These are phyloP conservation scores for Lepisosteus osseus DNA, from an alignment of 2,113 vertebrate genomes.

Conservation along the genomic window DNA sequence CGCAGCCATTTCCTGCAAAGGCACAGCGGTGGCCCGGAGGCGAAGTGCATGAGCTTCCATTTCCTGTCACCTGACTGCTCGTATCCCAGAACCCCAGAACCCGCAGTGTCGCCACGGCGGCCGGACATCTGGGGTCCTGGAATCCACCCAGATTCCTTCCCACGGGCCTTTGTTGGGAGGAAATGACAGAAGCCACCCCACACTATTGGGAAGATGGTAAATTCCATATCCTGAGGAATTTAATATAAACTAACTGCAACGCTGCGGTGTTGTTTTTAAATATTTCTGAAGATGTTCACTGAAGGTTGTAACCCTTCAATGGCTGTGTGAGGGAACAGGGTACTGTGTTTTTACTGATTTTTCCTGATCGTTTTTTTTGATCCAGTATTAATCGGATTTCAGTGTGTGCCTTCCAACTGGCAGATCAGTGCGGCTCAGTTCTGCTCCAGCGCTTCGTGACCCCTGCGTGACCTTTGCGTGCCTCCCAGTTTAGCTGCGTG, in stretches of 20 bases:
- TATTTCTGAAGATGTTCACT: slow-evolving; percentile 46
- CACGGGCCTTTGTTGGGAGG: too few species aligned
- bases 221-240: too few species aligned
- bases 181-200: too few species aligned
- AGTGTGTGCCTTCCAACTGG: too few species aligned
- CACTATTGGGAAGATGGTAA: too few species aligned
- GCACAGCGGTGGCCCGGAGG: not conserved
- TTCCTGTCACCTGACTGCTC: slow-evolving; percentile 9
- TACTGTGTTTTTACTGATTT: not conserved
- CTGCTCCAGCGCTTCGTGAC: slow-evolving; percentile 19
- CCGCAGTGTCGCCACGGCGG: too few species aligned
- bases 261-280: slow-evolving; percentile 17
- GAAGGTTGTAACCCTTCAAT: slow-evolving; percentile 32
- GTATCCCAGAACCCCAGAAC: not conserved
- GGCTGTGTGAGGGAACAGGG: not conserved
- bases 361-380: too few species aligned
- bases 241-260: too few species aligned
- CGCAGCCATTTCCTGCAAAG: not conserved
- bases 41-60: not conserved
- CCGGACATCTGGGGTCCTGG: too few species aligned
- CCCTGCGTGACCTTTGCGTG: slow-evolving; percentile 31
- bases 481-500: slow-evolving; percentile 36
- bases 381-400: too few species aligned
- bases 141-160: too few species aligned
- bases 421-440: too few species aligned